These are phyloP conservation scores for Drepanosiphum platanoidis DNA, from an alignment of 2,888 invertebrate species.

Conservation along the genomic window DNA sequence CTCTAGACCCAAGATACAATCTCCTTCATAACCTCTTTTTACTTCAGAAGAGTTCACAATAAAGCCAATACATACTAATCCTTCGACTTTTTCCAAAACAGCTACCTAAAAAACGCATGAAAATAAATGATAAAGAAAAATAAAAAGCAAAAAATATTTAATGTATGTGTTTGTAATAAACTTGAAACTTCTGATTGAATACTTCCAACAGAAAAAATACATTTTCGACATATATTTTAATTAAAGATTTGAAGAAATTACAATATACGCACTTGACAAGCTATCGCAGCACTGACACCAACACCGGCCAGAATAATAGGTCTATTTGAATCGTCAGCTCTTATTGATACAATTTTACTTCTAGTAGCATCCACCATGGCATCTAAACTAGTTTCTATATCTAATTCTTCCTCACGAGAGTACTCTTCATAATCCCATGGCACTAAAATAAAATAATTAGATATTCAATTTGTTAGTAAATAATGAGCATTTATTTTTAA, in stretches of 20 bases:
- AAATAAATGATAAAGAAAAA: too few species aligned
- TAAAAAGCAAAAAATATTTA: too few species aligned
- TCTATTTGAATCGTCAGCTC: conserved; percentile 74
- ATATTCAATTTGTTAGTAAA: conserved; percentile 11
- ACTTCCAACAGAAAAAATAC: too few species aligned
- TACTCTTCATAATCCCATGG: conserved; percentile 54
- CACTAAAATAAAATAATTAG: conserved; percentile 14
- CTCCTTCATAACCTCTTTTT: conserved; percentile 79
- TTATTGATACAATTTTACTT: conserved; percentile 77
- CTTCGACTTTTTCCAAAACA: conserved; percentile 76
- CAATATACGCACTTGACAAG: conserved; percentile 72
- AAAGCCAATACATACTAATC: conserved; percentile 82
- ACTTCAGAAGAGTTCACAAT: conserved; percentile 80
- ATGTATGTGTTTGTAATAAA: too few species aligned
- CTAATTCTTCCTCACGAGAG: conserved; percentile 59
- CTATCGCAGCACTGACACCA: conserved; percentile 79
- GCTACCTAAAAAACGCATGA: conserved; percentile 74
- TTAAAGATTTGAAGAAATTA: neutral
- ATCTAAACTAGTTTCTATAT: conserved; percentile 69
- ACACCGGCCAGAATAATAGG: conserved; percentile 82
- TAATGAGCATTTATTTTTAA: neutral
- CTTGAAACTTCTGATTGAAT: too few species aligned
- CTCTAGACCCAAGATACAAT: conserved; percentile 77
- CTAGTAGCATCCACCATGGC: conserved; percentile 75
- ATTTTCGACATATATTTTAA: neutral